Evolutionary conservation across 2,113 vertebrate genomes (phyloP).

Genomic region (Psephotus haematonotus): DNA sequence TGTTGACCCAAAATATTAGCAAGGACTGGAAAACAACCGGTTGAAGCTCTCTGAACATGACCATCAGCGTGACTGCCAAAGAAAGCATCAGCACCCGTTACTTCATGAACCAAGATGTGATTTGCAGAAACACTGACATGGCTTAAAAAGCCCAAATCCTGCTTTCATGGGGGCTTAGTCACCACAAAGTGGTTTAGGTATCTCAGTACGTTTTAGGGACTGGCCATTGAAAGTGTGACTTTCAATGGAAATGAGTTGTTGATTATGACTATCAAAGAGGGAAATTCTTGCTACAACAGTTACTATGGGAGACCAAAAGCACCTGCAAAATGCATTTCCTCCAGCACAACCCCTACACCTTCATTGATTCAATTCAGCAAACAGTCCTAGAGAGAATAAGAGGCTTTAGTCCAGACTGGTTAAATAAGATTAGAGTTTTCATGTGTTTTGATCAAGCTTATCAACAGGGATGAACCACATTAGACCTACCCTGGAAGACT

Average conservation of each 20-base stretch:
- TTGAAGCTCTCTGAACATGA: neutral
- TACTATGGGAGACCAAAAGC: neutral
- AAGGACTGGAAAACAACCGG: neutral
- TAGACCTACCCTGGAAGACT: neutral
- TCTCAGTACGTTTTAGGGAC: neutral
- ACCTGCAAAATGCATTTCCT: neutral
- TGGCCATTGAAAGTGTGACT: neutral
- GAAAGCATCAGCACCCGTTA: slow-evolving; percentile 13
- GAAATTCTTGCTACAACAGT: neutral
- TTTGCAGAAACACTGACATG: neutral
- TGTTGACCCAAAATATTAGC: neutral
- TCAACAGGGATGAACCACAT: neutral
- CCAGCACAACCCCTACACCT: neutral
- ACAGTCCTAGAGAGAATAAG: neutral
- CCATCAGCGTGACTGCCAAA: slow-evolving; percentile 11
- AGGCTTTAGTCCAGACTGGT: neutral
- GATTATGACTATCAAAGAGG: neutral
- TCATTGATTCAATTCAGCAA: neutral
- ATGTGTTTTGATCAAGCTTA: neutral
- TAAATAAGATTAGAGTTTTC: neutral
- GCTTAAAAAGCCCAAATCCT: neutral
- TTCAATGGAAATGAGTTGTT: neutral
- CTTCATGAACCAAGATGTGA: neutral
- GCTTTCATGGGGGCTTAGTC: slow-evolving; percentile 14
- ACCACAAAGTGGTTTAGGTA: neutral